Conservation (phyloP, 1,140 invertebrate species). For the Anoplophora glabripennis region DNA sequence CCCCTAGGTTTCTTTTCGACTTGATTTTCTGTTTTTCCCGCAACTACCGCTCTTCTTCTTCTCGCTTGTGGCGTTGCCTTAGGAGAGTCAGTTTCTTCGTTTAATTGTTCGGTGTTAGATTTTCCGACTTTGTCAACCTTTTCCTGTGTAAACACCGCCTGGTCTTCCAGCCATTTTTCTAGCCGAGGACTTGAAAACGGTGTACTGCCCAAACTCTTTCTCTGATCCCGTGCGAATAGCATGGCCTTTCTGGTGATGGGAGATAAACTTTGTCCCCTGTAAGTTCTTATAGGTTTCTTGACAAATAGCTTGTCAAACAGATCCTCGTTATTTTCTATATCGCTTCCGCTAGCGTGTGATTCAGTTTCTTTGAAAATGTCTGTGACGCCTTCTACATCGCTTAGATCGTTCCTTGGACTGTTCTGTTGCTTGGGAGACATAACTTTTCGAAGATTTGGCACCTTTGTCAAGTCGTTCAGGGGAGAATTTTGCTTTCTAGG, state of each 20-base stretch:
- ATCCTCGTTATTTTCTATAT: slow-evolving; percentile 36
- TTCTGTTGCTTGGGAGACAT: slow-evolving; percentile 39
- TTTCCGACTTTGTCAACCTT: background rate
- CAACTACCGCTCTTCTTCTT: background rate
- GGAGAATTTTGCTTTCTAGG: slow-evolving; percentile 34
- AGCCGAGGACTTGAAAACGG: slow-evolving; percentile 20
- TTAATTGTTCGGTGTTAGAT: slow-evolving; percentile 1
- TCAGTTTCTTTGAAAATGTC: slow-evolving; percentile 43
- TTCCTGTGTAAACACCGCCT: slow-evolving; percentile 4
- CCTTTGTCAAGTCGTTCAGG: slow-evolving; percentile 46
- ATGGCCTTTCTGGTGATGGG: slow-evolving; percentile 5
- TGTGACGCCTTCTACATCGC: slow-evolving; percentile 49
- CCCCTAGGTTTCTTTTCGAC: background rate
- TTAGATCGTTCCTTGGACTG: slow-evolving; percentile 46
- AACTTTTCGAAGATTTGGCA: slow-evolving; percentile 46
- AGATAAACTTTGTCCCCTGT: slow-evolving; percentile 24
- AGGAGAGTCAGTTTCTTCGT: background rate
- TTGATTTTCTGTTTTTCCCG: background rate
- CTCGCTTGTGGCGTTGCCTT: background rate
- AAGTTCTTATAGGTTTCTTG: slow-evolving; percentile 42
- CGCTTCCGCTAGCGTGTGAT: slow-evolving; percentile 34
- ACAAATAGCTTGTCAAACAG: slow-evolving; percentile 42
- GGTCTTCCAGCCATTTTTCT: slow-evolving; percentile 26
- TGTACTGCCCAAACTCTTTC: slow-evolving; percentile 23
- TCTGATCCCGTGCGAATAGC: background rate